Percentiles rank a stretch among this genome's conserved stretches.
phyloP scores from a whole-genome alignment of 2,797 vertebrate genomes.

The Lagocephalus sceleratus region DNA sequence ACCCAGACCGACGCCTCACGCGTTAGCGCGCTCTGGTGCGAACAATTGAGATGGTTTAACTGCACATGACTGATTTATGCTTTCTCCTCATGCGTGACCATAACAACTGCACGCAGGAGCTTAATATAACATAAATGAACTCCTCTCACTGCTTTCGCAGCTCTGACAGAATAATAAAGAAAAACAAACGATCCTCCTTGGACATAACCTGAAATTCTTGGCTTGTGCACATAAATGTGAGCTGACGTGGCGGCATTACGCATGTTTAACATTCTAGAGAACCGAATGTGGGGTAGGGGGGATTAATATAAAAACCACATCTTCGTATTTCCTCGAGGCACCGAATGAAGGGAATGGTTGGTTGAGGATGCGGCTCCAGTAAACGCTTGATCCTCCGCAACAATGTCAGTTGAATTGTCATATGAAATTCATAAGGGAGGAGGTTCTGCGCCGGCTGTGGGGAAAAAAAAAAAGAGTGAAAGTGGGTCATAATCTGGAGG shows the following conservation, averaged over 20 bases:
- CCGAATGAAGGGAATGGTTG: conserved; percentile 24
- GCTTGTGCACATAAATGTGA: conserved; percentile 25
- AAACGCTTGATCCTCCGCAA: conserved; percentile 31
- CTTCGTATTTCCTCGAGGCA: conserved; percentile 28
- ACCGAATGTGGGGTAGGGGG: conserved; percentile 13
- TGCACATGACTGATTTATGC: too few relatives aligned
- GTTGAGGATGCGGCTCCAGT: conserved; percentile 16
- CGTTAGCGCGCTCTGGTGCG: too few relatives aligned
- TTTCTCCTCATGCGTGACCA: too few relatives aligned
- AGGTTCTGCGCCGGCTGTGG: conserved; percentile 24
- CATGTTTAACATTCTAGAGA: conserved; percentile 24
- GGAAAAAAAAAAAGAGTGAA: conserved; percentile 16
- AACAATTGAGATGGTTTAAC: too few relatives aligned
- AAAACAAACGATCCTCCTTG: conserved; percentile 17
- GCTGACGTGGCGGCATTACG: conserved; percentile 14
- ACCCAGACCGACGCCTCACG: too few relatives aligned
- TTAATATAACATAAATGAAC: too few relatives aligned
- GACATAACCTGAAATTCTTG: conserved; percentile 29
- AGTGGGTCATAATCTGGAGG: conserved; percentile 58
- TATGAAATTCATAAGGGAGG: conserved; percentile 54
- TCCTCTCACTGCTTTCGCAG: too few relatives aligned
- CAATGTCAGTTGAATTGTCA: conserved; percentile 41
- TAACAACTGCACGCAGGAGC: too few relatives aligned
- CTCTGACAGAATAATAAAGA: neutral
- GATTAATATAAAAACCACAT: conserved; percentile 1